Conservation (phyloP, 2,113 vertebrate species). For the Rhineura floridana region DNA sequence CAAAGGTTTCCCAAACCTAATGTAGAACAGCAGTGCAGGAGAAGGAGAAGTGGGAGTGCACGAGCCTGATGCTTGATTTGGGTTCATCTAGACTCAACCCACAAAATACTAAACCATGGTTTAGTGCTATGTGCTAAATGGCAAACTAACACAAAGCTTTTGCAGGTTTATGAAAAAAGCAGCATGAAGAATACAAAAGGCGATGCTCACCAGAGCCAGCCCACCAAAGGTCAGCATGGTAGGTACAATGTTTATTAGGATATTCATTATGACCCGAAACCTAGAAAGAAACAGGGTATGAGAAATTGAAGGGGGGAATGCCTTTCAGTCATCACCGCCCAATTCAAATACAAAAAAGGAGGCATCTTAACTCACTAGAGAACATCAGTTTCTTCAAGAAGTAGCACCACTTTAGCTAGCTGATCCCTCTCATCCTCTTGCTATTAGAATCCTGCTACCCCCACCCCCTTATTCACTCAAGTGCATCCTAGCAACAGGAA, state of each 20-base stretch:
- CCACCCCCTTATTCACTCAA: not conserved
- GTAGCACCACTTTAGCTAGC: not conserved
- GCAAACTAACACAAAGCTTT: not conserved
- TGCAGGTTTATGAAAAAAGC: not conserved
- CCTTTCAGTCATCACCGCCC: not conserved
- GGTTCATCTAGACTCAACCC: too few species aligned
- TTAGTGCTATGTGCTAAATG: too few species aligned
- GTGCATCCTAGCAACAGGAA: not conserved
- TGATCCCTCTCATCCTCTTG: not conserved
- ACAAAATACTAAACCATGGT: too few species aligned
- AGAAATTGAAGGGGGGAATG: not conserved
- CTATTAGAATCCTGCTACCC: not conserved
- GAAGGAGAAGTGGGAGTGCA: too few species aligned
- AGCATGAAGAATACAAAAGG: not conserved
- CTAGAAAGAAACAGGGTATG: constrained; percentile 62
- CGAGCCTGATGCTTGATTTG: too few species aligned
- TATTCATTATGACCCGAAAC: constrained; percentile 90
- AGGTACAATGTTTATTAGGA: constrained; percentile 88
- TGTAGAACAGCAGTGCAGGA: too few species aligned
- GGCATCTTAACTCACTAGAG: not conserved
- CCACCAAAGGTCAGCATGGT: constrained; percentile 91
- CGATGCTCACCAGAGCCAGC: constrained; percentile 85
- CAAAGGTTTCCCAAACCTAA: too few species aligned
- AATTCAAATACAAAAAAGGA: not conserved
- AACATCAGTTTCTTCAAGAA: not conserved